Percentiles rank a stretch among this genome's conserved stretches.
phyloP scores from a whole-genome alignment of 2,888 invertebrate species.

The Lasioglossum villosulum region DNA sequence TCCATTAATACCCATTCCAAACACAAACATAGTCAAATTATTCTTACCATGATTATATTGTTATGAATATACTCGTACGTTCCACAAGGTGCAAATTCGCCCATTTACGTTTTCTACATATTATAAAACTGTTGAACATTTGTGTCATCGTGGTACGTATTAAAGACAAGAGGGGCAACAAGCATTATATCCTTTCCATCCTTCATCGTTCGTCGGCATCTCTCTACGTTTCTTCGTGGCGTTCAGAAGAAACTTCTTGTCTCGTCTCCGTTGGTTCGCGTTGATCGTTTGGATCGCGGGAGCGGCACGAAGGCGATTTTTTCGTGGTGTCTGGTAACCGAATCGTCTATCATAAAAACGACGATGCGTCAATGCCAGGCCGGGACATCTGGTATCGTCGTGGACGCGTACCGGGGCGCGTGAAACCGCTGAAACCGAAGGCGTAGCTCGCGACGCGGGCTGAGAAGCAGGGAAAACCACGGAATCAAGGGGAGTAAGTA shows the following conservation, averaged over 20 bases:
- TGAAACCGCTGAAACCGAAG: constrained; percentile 42
- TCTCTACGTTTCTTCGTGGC: not conserved
- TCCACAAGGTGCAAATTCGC: no score
- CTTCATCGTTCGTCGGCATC: constrained; percentile 21
- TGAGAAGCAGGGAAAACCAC: not conserved
- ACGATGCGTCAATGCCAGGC: constrained; percentile 69
- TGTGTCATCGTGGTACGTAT: no score
- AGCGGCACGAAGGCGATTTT: constrained; percentile 13
- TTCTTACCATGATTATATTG: no score
- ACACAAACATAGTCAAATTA: no score
- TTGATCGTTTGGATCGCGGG: not conserved
- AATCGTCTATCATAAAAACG: constrained; percentile 58
- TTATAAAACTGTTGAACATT: no score
- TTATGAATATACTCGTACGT: no score
- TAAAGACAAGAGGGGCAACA: not conserved
- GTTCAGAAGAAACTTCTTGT: not conserved
- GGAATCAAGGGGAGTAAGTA: constrained; percentile 18
- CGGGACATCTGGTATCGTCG: constrained; percentile 66
- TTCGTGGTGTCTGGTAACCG: constrained; percentile 20
- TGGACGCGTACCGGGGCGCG: constrained; percentile 62
- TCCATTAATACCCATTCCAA: no score
- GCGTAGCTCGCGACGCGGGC: not conserved
- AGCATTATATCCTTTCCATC: constrained; percentile 1
- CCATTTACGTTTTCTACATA: no score
- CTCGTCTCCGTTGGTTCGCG: not conserved